phyloP scores from a whole-genome alignment of 2,888 invertebrate species.

The Dorcus parallelipipedus region DNA sequence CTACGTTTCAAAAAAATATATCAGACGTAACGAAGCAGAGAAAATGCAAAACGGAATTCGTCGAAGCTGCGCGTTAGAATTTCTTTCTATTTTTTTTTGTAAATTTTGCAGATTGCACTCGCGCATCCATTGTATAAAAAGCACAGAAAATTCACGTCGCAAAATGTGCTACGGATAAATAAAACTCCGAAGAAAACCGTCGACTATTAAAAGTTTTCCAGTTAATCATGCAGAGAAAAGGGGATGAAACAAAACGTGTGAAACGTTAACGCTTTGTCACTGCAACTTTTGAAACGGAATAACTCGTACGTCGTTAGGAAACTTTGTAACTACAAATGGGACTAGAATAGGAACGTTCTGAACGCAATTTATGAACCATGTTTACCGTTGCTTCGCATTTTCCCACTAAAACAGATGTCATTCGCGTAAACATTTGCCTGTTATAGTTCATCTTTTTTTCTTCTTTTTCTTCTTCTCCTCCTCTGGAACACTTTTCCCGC shows the following conservation, averaged over 20 bases:
- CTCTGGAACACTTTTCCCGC: background rate
- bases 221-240: conserved; percentile 14
- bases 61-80: too few relatives aligned
- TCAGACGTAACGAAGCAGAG: background rate
- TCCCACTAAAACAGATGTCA: conserved; percentile 18
- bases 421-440: conserved; percentile 8
- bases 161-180: background rate
- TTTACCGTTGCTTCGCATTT: conserved; percentile 14
- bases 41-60: background rate
- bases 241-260: conserved; percentile 13
- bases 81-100: too few relatives aligned
- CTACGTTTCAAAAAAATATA: conserved; percentile 1
- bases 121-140: background rate
- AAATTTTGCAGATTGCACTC: background rate
- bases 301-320: conserved; percentile 20
- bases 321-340: conserved; percentile 30
- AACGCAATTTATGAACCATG: conserved; percentile 27
- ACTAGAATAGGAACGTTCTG: conserved; percentile 26
- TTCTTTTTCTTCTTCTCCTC: conserved; percentile 2
- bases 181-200: background rate
- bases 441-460: conserved; percentile 10
- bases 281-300: conserved; percentile 17
- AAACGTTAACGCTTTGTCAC: conserved; percentile 20
- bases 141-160: background rate
- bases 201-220: conserved; percentile 9